Conservation (phyloP, 2,888 invertebrate genomes). For the Laothoe populi region DNA sequence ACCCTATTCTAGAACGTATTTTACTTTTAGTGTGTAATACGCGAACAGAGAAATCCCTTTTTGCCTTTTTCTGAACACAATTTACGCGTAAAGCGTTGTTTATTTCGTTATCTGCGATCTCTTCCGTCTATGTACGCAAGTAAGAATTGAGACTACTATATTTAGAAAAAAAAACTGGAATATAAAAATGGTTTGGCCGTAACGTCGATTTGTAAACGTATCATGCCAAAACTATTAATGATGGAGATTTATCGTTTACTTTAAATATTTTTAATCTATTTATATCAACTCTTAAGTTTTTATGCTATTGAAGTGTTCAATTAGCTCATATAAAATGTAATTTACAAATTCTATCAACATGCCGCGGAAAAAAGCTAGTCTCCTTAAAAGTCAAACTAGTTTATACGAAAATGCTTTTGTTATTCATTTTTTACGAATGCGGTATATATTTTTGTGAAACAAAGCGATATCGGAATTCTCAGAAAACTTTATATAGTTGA, state of each 20-base stretch:
- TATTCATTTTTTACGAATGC: background rate
- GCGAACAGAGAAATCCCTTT: constrained; percentile 33
- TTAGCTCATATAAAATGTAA: background rate
- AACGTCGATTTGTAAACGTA: too few species aligned
- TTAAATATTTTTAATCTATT: too few species aligned
- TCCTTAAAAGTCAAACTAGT: background rate
- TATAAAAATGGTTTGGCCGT: too few species aligned
- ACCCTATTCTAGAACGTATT: constrained; percentile 47
- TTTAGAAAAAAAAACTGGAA: background rate
- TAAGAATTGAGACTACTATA: constrained; percentile 39
- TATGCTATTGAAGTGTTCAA: too few species aligned
- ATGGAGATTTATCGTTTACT: too few species aligned
- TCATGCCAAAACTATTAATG: too few species aligned
- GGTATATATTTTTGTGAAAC: constrained; percentile 14
- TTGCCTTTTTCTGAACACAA: constrained; percentile 41
- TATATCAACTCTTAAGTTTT: too few species aligned
- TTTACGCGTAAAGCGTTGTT: constrained; percentile 44
- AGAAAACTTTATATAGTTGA: constrained; percentile 2
- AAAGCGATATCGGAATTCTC: constrained; percentile 10
- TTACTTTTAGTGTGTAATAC: constrained; percentile 45
- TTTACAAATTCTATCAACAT: background rate
- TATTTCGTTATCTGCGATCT: constrained; percentile 44
- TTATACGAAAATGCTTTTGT: constrained; percentile 9
- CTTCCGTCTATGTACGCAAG: constrained; percentile 25
- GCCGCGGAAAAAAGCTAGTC: background rate